These are phyloP conservation scores for Drepana falcataria DNA, from an alignment of 2,888 invertebrate species.

Conservation along the genomic window DNA sequence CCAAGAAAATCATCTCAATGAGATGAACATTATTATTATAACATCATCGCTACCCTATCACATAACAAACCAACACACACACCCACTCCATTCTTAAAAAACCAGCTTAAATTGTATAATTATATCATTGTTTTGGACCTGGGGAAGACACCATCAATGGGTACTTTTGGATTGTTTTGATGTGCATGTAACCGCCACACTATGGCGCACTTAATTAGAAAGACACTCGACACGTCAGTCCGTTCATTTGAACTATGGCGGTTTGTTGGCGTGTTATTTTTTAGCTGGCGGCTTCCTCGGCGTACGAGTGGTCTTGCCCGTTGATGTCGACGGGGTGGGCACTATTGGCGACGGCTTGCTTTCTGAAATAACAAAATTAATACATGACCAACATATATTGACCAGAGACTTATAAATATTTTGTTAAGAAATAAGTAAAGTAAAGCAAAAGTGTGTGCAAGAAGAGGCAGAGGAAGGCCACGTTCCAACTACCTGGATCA, in stretches of 20 bases:
- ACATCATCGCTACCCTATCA: background rate
- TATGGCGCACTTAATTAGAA: slow-evolving; percentile 1
- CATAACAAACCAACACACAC: background rate
- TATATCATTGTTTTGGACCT: background rate
- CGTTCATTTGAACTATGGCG: slow-evolving; percentile 17
- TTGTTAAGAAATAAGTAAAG: too few species aligned
- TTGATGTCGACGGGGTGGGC: slow-evolving; percentile 68
- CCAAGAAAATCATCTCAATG: too few species aligned
- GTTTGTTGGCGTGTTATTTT: slow-evolving; percentile 51
- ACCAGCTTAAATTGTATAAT: background rate
- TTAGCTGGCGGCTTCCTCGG: slow-evolving; percentile 65
- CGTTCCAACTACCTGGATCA: too few species aligned
- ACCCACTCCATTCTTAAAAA: background rate
- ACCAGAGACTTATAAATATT: too few species aligned
- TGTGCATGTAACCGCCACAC: background rate
- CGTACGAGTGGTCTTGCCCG: slow-evolving; percentile 67
- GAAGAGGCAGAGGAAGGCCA: too few species aligned
- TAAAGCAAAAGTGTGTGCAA: too few species aligned
- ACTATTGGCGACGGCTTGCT: slow-evolving; percentile 54
- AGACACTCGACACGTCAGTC: slow-evolving; percentile 22
- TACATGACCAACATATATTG: too few species aligned
- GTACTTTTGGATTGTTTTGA: background rate
- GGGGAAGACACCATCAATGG: background rate
- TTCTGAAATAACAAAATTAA: slow-evolving; percentile 28
- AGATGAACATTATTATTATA: too few species aligned